A percentile compares a stretch with the other conserved stretches of the same genome.
phyloP scores from a whole-genome alignment of 1,140 invertebrate species.

The Drosophila nasuta region DNA sequence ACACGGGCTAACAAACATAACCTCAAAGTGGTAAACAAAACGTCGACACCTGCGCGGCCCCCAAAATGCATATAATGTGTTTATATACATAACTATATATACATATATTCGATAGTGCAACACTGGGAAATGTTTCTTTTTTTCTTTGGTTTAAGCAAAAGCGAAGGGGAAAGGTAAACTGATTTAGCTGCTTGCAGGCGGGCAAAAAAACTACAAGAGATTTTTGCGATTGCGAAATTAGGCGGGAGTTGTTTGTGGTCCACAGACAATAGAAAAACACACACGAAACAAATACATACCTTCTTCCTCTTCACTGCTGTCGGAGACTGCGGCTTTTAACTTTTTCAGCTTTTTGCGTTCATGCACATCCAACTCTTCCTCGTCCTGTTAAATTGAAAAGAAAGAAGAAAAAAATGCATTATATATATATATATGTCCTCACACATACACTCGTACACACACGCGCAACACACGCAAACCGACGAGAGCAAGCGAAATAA shows the following conservation, averaged over 20 bases:
- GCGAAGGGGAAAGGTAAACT: background rate
- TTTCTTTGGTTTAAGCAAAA: too few relatives aligned
- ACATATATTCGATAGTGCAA: background rate
- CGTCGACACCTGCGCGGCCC: constrained; percentile 27
- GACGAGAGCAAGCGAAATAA: constrained; percentile 23
- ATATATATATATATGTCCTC: constrained; percentile 10
- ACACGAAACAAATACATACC: constrained; percentile 74
- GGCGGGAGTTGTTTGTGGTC: background rate
- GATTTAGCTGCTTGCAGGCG: background rate
- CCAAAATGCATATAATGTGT: constrained; percentile 1
- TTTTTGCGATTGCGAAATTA: constrained; percentile 10
- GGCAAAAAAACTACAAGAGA: background rate
- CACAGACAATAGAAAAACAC: background rate
- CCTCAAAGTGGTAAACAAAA: constrained; percentile 75
- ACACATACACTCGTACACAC: constrained; percentile 27
- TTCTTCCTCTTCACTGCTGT: constrained; percentile 88
- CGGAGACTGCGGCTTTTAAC: constrained; percentile 87
- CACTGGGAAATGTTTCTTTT: background rate
- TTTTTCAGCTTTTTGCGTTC: constrained; percentile 89
- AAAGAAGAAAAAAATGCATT: constrained; percentile 39
- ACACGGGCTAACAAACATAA: constrained; percentile 41
- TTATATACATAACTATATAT: background rate
- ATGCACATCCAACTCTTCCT: constrained; percentile 88
- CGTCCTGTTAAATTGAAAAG: constrained; percentile 84
- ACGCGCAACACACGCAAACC: constrained; percentile 38